Evolutionary conservation across 2,797 vertebrate genomes (phyloP), one percentile per base, ranked within the genome.

Genomic region (Sebastes dallii): DNA sequence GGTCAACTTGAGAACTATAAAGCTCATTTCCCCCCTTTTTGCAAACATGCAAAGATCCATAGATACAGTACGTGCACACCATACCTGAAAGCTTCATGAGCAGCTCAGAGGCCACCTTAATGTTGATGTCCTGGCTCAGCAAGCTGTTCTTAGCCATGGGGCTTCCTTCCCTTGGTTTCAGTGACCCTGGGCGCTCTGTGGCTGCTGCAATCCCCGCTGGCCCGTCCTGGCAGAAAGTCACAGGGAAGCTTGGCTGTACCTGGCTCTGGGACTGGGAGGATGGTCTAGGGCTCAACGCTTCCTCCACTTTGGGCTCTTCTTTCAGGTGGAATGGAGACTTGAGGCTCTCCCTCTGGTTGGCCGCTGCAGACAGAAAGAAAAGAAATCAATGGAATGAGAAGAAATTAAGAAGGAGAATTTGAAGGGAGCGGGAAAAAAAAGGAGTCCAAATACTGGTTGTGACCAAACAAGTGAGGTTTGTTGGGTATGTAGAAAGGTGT

Each of bases 61-160:
- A 71, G 36, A 52, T 64, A 11, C 18, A 59, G 25, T 24, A 71
- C 25, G 46, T 20, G 58, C 25, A 79, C 7, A 72, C 16, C 67
- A 29, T 96, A 99, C 98, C 98, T 97, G 98, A 99, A 46, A 99
- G 96, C 86, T 99, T 99, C 92, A 99, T 99, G 82, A 99, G 97
- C 89, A 99, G 97, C 89, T 99, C 98, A 6, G 98, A 99, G 2
- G 98, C 98, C 82, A 98, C 98, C 94, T 99, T 99, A 84, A 98
- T 83, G 8, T 96, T 98, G 94, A 98, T 97, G 84, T 99, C 98
- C 86, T 97, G 97, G 94, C 95, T 97, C 65, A 99, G 95, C 83
- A 97, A 89, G 78, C 91, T 95, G 89, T 95, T 95, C 88, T 97
- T 97, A 7, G 81, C 75, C 89, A 94, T 88, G 58, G 95, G 95